Evolutionary conservation across 2,797 vertebrate genomes (phyloP), one percentile per base, ranked within the genome.

Genomic region (Falco naumanni): DNA sequence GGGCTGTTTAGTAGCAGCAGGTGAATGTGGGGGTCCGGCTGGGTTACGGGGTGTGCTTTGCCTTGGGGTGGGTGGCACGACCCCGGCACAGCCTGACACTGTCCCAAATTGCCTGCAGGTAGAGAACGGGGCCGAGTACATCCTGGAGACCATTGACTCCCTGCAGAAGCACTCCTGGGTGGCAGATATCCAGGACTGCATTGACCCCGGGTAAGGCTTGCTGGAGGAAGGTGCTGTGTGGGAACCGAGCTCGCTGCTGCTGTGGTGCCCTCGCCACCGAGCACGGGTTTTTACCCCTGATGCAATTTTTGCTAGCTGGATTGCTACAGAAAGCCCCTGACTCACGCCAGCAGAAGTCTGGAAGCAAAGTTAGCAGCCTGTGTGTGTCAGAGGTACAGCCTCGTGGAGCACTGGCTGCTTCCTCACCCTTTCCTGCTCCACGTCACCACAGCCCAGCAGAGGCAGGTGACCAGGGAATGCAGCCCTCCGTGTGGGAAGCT

Each of bases 81-180:
- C 19, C 31, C 50, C 1, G 1, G 37, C 24, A 2, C 31, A 43
- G 45, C 64, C 80, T 91, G 45, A 95, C 8, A 1, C 31, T 68
- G 54, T 85, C 53, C 75, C 25, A 1, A 7, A 0, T 54, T 37
- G 18, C 60, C 48, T 57, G 33, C 93, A 99, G 99, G 99, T 99
- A 96, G 99, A 99, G 97, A 99, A 99, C 0, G 99, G 99, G 50
- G 99, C 98, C 0, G 99, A 99, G 93, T 99, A 99, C 97, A 99
- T 99, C 97, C 97, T 99, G 98, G 99, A 99, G 98, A 99, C 99
- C 88, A 99, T 99, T 2, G 99, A 99, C 97, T 99, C 99, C 0
- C 98, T 99, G 95, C 99, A 99, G 98, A 99, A 99, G 92, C 99
- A 99, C 98, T 99, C 99, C 0, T 99, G 99, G 99, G 99, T 99